Base-by-base conservation (phyloP, 2,113 vertebrate genomes). In the Rhipidura dahli region DNA sequence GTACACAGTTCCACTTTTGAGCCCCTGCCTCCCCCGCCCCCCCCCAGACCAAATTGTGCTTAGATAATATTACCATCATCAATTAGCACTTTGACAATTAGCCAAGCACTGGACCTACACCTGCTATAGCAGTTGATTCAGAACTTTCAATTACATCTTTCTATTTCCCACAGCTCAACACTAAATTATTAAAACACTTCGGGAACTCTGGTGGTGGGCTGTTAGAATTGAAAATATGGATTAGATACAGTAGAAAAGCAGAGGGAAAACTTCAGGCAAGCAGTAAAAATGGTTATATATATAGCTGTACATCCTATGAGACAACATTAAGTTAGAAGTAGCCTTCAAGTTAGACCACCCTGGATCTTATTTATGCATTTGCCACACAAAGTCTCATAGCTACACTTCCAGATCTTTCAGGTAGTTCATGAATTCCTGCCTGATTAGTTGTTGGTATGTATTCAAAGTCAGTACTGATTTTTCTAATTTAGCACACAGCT, bases 71-170 rank as follows among this genome's bases (percentile, higher is more conserved):
- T 66, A 14, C 28, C 6, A 3, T 84, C 90, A 83, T 39, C 72
- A 93, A 37, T 73, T 91, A 92, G 28, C 54, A 68, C 59, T 94
- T 70, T 57, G 63, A 87, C 64, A 94, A 87, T 69, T 77, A 77
- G 18, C 27, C 53, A 88, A 80, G 75, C 42, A 44, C 31, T 39
- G 9, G 71, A 78, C 24, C 42, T 54, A n/a, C 13, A 44, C 54
- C 30, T 88, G 37, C 83, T 91, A 42, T 57, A 68, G 56, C 33
- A 93, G 35, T 37, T 76, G 75, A 83, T 91, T 69, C 77, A 86
- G 70, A 93, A 93, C 90, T 88, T 94, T 91, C 87, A 93, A 76
- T 86, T 91, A 65, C 47, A 77, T 89, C 14, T 63, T 90, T 82
- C 49, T 50, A 20, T 88, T 91, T 79, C 35, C 78, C 84, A 87